These are phyloP conservation scores for Gymnobelideus leadbeateri DNA, from an alignment of 2,113 vertebrate species.

Conservation along the genomic window DNA sequence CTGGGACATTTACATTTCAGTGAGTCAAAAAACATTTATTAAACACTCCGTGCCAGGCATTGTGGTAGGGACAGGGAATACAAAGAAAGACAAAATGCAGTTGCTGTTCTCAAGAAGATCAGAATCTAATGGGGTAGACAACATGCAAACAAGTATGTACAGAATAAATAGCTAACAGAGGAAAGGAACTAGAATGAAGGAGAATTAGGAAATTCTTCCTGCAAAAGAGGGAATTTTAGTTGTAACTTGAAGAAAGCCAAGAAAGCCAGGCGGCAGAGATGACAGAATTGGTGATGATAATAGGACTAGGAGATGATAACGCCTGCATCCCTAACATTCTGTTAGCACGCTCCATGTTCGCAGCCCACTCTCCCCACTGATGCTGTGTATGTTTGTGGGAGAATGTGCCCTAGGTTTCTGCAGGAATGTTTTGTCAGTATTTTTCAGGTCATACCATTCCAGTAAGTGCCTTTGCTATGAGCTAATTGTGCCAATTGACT, in stretches of 20 bases:
- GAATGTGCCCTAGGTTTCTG: background rate
- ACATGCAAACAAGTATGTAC: background rate
- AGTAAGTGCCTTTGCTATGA: too few relatives aligned
- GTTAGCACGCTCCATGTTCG: background rate
- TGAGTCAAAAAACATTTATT: too few relatives aligned
- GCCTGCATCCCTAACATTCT: background rate
- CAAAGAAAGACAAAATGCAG: too few relatives aligned
- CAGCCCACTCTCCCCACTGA: background rate
- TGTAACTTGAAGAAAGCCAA: background rate
- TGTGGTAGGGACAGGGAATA: too few relatives aligned
- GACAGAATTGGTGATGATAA: background rate
- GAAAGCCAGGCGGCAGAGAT: background rate
- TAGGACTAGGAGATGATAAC: background rate
- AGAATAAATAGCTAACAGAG: background rate
- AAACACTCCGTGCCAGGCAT: too few relatives aligned
- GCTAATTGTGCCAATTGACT: too few relatives aligned
- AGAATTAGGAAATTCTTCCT: background rate
- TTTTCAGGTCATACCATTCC: too few relatives aligned
- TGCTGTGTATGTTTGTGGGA: background rate
- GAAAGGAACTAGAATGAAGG: background rate
- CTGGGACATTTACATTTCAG: too few relatives aligned
- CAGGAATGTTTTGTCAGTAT: background rate
- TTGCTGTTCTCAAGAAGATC: too few relatives aligned
- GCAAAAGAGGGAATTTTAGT: background rate
- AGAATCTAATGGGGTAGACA: background rate